A percentile compares a stretch with the other conserved stretches of the same genome.
Evolutionary conservation across 2,888 invertebrate genomes (phyloP).

Genomic region (Oxyscelio sp.): DNA sequence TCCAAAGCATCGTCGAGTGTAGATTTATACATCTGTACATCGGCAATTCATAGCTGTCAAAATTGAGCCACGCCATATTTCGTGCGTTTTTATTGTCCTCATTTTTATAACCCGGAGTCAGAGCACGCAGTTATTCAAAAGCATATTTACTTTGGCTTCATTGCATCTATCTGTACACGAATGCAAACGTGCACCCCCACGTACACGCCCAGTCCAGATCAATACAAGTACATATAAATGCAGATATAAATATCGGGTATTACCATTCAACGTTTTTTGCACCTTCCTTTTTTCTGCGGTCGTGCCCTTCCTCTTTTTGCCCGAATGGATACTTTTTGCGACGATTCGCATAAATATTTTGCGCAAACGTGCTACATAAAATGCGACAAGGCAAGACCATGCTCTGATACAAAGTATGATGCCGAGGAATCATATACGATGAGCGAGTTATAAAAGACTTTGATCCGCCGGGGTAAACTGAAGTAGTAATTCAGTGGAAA

Average conservation of each 20-base stretch:
- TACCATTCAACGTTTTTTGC: neutral
- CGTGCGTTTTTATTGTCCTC: slow-evolving; percentile 49
- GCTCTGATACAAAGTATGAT: slow-evolving; percentile 8
- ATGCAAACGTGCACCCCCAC: slow-evolving; percentile 24
- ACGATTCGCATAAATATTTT: neutral
- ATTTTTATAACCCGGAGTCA: slow-evolving; percentile 58
- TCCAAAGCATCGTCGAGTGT: slow-evolving; percentile 45
- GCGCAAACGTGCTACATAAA: slow-evolving; percentile 26
- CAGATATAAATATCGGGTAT: slow-evolving; percentile 8
- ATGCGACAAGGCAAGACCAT: slow-evolving; percentile 1
- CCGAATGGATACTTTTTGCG: neutral
- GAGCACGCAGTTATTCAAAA: slow-evolving; percentile 47
- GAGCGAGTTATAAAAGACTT: slow-evolving; percentile 5
- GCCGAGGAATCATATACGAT: slow-evolving; percentile 9
- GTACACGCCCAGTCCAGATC: neutral
- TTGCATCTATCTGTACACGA: slow-evolving; percentile 35
- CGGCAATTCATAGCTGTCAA: slow-evolving; percentile 61
- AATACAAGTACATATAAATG: slow-evolving; percentile 40
- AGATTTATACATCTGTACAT: slow-evolving; percentile 41
- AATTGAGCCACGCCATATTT: slow-evolving; percentile 60
- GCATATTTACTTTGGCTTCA: slow-evolving; percentile 58
- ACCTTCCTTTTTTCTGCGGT: neutral
- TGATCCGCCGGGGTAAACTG: neutral
- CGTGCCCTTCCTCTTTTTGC: neutral
- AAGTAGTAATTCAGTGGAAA: neutral